phyloP scores from a whole-genome alignment of 2,797 vertebrate genomes.

The Microchirus variegatus region DNA sequence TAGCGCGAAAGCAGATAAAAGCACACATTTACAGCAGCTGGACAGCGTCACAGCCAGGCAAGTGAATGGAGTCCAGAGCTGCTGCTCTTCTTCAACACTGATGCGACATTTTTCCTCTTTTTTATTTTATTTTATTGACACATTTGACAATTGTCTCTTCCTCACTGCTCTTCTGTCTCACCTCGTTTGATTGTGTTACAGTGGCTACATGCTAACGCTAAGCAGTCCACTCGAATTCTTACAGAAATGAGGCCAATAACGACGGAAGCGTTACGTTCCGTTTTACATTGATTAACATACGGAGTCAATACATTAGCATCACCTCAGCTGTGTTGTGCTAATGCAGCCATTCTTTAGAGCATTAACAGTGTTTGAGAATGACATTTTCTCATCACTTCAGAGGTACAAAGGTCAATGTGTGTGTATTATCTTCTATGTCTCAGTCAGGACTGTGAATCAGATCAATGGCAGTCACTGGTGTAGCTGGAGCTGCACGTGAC shows the following conservation, averaged over 20 bases:
- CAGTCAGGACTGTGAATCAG: neutral
- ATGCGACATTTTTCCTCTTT: constrained; percentile 56
- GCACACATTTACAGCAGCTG: constrained; percentile 1
- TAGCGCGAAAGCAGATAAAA: neutral
- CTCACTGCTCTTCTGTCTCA: neutral
- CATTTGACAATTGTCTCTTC: no score
- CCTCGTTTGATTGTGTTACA: neutral
- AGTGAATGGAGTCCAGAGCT: constrained; percentile 33
- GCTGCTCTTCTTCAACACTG: constrained; percentile 24
- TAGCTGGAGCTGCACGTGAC: constrained; percentile 23
- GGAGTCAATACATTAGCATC: neutral
- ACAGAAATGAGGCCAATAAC: constrained; percentile 30
- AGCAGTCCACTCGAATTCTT: neutral
- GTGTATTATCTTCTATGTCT: neutral
- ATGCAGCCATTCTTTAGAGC: no score
- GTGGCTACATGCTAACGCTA: neutral
- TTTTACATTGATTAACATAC: neutral
- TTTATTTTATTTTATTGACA: no score
- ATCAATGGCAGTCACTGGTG: neutral
- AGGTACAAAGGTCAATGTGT: neutral
- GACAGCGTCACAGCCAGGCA: neutral
- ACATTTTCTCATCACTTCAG: no score
- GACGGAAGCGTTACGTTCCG: constrained; percentile 18
- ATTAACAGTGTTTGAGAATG: no score
- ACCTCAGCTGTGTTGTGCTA: neutral